Evolutionary conservation across 2,888 invertebrate species (phyloP).

Genomic region (Andrena dorsata): DNA sequence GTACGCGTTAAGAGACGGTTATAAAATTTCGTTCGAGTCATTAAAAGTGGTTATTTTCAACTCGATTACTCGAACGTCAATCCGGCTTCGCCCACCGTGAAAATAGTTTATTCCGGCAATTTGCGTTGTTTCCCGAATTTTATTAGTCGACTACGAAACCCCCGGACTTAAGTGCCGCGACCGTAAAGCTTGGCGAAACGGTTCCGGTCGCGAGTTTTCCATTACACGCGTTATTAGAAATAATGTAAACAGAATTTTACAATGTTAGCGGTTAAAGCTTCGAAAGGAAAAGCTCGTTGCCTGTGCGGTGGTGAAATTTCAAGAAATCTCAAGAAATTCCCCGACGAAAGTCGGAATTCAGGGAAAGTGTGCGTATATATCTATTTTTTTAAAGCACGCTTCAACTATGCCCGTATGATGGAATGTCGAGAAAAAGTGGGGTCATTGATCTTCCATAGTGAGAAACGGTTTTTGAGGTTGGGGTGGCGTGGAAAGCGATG

Average conservation of each 20-base stretch:
- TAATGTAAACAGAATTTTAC: slow-evolving; percentile 9
- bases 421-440: background rate
- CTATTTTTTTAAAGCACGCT: slow-evolving; percentile 18
- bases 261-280: background rate
- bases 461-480: slow-evolving; percentile 36
- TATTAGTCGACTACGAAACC: slow-evolving; percentile 22
- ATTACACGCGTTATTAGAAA: slow-evolving; percentile 3
- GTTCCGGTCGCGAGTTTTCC: background rate
- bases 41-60: slow-evolving; percentile 34
- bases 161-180: slow-evolving; percentile 13
- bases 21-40: slow-evolving; percentile 45
- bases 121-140: slow-evolving; percentile 41
- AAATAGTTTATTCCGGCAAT: slow-evolving; percentile 28
- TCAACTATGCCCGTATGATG: background rate
- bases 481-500: slow-evolving; percentile 7
- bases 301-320: background rate
- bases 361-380: slow-evolving; percentile 1
- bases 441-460: slow-evolving; percentile 43
- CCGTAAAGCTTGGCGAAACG: background rate
- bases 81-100: background rate
- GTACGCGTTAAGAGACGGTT: slow-evolving; percentile 7
- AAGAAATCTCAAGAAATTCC: background rate
- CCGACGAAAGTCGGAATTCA: slow-evolving; percentile 6
- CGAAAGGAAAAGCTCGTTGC: slow-evolving; percentile 6
- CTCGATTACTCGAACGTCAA: slow-evolving; percentile 40